Evolutionary conservation across 1,140 invertebrate genomes (phyloP).

Genomic region (Pseudachorutes palmiensis): DNA sequence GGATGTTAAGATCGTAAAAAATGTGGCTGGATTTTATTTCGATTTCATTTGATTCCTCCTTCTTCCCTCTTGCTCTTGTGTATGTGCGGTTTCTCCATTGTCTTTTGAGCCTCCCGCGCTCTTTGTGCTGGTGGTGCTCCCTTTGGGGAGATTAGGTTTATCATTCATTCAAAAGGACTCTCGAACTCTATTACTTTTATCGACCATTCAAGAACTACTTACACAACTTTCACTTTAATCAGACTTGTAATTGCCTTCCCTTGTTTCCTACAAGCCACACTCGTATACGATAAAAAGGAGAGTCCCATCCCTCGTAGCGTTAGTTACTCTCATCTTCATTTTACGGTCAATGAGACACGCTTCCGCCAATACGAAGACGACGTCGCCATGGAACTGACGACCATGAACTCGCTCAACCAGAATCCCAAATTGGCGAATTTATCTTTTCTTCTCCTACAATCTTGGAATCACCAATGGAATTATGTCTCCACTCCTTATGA

Average conservation of each 20-base stretch:
- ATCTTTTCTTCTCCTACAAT: background rate
- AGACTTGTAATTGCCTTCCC: conserved; percentile 7
- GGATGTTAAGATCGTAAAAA: background rate
- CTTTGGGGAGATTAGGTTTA: conserved; percentile 1
- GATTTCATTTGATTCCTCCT: background rate
- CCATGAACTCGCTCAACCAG: background rate
- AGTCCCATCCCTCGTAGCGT: background rate
- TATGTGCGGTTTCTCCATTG: too few species aligned
- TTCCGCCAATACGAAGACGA: background rate
- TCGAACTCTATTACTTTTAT: conserved; percentile 11
- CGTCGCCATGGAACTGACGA: background rate
- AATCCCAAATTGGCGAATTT: background rate
- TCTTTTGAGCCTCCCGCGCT: background rate
- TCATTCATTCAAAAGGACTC: conserved; percentile 6
- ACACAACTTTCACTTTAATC: conserved; percentile 8
- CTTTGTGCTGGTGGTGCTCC: background rate
- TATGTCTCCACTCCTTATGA: background rate
- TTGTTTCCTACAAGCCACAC: background rate
- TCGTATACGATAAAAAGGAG: background rate
- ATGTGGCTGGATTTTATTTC: background rate
- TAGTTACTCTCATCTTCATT: too few species aligned
- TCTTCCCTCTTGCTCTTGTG: too few species aligned
- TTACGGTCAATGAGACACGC: conserved; percentile 6
- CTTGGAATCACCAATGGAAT: background rate
- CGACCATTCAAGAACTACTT: background rate